These are phyloP conservation scores for Diploptera punctata DNA, from an alignment of 2,888 invertebrate genomes.

Conservation along the genomic window DNA sequence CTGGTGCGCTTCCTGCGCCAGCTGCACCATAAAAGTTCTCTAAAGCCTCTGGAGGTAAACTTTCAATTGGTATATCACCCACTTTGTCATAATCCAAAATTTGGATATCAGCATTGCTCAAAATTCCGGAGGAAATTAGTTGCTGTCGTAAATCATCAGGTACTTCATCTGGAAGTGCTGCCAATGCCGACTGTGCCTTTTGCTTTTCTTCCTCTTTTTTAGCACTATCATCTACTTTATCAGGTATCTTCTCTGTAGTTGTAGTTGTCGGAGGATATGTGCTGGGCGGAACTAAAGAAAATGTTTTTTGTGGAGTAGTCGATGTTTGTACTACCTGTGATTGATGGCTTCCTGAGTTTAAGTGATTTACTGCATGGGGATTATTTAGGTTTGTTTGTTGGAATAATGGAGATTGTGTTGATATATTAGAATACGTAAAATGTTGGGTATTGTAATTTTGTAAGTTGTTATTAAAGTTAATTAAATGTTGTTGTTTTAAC, in stretches of 20 bases:
- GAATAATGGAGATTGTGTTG: constrained; percentile 42
- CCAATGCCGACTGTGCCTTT: constrained; percentile 53
- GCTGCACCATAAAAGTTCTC: constrained; percentile 86
- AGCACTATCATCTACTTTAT: constrained; percentile 52
- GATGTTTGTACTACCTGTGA: constrained; percentile 50
- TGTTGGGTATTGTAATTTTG: constrained; percentile 37
- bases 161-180: constrained; percentile 80
- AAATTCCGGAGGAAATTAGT: constrained; percentile 81
- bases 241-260: constrained; percentile 56
- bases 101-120: constrained; percentile 87
- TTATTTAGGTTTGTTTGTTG: background rate
- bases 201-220: constrained; percentile 61
- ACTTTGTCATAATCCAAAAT: constrained; percentile 88
- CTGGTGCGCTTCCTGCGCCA: constrained; percentile 64
- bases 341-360: background rate
- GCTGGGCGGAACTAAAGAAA: constrained; percentile 23
- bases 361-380: too few relatives aligned
- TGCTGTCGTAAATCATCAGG: constrained; percentile 87
- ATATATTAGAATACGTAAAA: constrained; percentile 25
- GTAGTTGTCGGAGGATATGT: constrained; percentile 55
- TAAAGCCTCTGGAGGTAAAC: constrained; percentile 82
- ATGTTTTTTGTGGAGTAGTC: constrained; percentile 51
- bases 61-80: constrained; percentile 83
- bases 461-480: background rate
- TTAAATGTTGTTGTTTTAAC: constrained; percentile 33